A percentile compares a stretch with the other conserved stretches of the same genome.
These are phyloP conservation scores for Eriocheir sinensis DNA, from an alignment of 1,140 invertebrate genomes.

Conservation along the genomic window DNA sequence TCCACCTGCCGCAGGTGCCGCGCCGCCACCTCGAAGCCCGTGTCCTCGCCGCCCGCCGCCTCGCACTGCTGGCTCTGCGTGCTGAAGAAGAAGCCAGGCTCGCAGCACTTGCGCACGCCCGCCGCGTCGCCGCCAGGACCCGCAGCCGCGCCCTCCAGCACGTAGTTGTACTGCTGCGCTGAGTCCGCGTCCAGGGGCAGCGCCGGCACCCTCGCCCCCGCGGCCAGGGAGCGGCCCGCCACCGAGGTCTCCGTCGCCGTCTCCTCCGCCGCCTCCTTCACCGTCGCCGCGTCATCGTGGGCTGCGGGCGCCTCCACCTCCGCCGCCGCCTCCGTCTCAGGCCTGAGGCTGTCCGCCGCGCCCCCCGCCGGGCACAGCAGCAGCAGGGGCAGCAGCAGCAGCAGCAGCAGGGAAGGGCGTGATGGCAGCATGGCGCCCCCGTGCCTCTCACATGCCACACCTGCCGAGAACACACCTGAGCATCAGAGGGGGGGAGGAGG, in stretches of 20 bases:
- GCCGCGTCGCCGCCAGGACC: background rate
- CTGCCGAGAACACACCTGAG: background rate
- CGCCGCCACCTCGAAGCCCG: slow-evolving; percentile 6
- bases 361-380: background rate
- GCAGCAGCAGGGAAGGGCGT: background rate
- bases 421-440: background rate
- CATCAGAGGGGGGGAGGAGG: background rate
- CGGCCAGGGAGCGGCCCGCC: background rate
- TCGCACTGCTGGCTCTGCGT: slow-evolving; percentile 57
- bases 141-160: background rate
- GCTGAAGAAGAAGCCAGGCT: slow-evolving; percentile 53
- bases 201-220: background rate
- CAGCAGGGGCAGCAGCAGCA: background rate
- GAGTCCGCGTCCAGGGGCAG: background rate
- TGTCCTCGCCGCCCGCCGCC: background rate
- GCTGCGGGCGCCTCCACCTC: background rate
- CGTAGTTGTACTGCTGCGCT: background rate
- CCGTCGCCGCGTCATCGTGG: background rate
- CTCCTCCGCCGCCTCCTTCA: background rate
- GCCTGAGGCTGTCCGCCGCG: background rate
- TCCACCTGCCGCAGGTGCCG: background rate
- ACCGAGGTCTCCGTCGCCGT: background rate
- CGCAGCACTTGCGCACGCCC: slow-evolving; percentile 65
- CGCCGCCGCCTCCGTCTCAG: background rate
- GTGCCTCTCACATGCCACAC: slow-evolving; percentile 10